Evolutionary conservation across 2,113 vertebrate species (phyloP).

Genomic region (Osmerus eperlanus): DNA sequence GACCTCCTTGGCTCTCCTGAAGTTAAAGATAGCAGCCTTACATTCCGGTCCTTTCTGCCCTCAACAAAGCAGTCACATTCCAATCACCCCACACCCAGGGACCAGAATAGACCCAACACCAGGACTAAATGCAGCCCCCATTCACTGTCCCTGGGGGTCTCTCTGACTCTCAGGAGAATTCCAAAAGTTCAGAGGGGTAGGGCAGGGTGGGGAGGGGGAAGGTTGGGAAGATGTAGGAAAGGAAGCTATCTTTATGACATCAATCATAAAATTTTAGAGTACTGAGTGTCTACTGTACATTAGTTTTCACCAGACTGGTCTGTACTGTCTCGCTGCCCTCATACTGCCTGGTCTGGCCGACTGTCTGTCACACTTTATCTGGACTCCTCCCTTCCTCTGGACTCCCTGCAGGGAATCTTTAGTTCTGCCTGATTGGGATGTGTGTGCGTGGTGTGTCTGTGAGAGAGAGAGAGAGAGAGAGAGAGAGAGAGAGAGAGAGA

Average conservation of each 20-base stretch:
- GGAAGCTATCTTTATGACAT: no score
- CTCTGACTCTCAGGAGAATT: not conserved
- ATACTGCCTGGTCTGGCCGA: not conserved
- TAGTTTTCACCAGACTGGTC: constrained; percentile 14
- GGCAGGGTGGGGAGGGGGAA: not conserved
- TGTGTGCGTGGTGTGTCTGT: constrained; percentile 1
- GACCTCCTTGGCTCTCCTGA: constrained; percentile 15
- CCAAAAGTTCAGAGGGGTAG: not conserved
- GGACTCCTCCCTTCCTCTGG: not conserved
- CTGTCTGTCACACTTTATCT: not conserved
- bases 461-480: not conserved
- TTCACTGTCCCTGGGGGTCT: not conserved
- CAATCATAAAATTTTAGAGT: no score
- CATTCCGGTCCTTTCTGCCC: constrained; percentile 29
- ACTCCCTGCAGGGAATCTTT: not conserved
- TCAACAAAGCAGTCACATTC: constrained; percentile 33
- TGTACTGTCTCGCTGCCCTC: constrained; percentile 15
- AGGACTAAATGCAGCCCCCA: constrained; percentile 13
- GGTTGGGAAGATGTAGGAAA: no score
- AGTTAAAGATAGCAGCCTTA: constrained; percentile 31
- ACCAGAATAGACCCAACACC: constrained; percentile 13
- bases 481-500: not conserved
- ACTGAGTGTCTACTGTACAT: no score
- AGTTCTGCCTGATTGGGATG: constrained; percentile 1
- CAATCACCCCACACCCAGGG: constrained; percentile 7